Base-by-base conservation (phyloP, 2,888 invertebrate genomes). In the Loripinus fragilis region DNA sequence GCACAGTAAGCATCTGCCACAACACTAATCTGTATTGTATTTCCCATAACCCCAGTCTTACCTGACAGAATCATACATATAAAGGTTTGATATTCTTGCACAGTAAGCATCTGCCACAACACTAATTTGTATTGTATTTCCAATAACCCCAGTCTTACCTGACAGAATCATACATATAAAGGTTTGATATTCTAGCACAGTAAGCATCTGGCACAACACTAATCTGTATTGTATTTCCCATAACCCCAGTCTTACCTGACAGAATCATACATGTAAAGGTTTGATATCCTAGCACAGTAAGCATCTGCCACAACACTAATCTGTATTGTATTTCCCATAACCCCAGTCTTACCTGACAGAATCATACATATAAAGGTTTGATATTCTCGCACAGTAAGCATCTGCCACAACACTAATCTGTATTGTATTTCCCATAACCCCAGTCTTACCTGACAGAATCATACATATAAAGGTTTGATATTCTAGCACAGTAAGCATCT, bases 291-390 rank as follows among this genome's bases (percentile, higher is more conserved):
- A 45, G 97, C 96, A 20, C 97, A 97, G 95, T 97, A 98, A 84
- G 97, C 95, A 5, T 94, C 94, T 68, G 95, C 95, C 66, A 97
- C 92, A 71, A 96, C 93, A 82, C 96, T 95, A 88, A 96, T 96
- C 93, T 98, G 98, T 69, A 99, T 95, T 33, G 97, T 96, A n/a
- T n/a, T n/a, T n/a, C n/a, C n/a, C n/a, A n/a, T n/a, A n/a, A n/a
- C n/a, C n/a, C n/a, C n/a, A 45, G 17, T 45, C 83, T 87, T 91
- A 96, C 96, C 96, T 95, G 68, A 97, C 94, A 78, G 95, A 95
- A 94, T 97, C 96, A 94, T 98, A 98, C 89, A 96, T 96, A 87
- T 96, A 95, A 96, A 98, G 97, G 90, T 97, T 97, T 73, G 96
- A 96, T 0, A 98, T 95, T 85, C 96, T 95, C 45, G 97, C 96